A percentile compares a stretch with the other conserved stretches of the same genome.
These are phyloP conservation scores for Falcaria lacertinaria DNA, from an alignment of 2,888 invertebrate species.

Conservation along the genomic window DNA sequence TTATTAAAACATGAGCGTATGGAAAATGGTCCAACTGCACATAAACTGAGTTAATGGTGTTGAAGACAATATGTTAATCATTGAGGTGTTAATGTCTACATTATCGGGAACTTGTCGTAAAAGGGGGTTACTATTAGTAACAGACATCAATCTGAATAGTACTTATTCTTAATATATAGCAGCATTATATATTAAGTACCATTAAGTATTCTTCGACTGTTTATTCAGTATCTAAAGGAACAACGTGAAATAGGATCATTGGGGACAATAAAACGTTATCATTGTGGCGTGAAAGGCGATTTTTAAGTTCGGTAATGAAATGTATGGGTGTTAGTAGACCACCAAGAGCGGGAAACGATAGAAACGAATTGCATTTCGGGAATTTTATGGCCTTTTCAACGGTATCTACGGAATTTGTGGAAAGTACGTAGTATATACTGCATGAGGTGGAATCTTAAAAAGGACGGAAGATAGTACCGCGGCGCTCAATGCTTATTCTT, in stretches of 20 bases:
- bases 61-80: too few species aligned
- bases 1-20: too few species aligned
- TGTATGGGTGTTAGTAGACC: conserved; percentile 49
- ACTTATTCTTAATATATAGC: conserved; percentile 7
- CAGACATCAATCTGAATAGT: too few species aligned
- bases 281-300: conserved; percentile 27
- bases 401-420: conserved; percentile 43
- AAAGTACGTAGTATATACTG: conserved; percentile 11
- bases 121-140: too few species aligned
- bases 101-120: background rate
- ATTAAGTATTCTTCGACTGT: conserved; percentile 38
- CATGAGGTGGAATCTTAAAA: conserved; percentile 8
- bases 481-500: too few species aligned
- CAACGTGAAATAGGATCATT: conserved; percentile 39
- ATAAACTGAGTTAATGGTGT: too few species aligned
- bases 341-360: conserved; percentile 37
- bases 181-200: too few species aligned
- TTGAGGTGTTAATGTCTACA: too few species aligned
- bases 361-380: conserved; percentile 32
- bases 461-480: too few species aligned
- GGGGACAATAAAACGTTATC: conserved; percentile 60
- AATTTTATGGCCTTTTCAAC: conserved; percentile 44
- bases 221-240: conserved; percentile 45
- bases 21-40: too few species aligned
- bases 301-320: conserved; percentile 48